A percentile compares a stretch with the other conserved stretches of the same genome.
These are phyloP conservation scores for Erebia ligea DNA, from an alignment of 2,888 invertebrate species.

Conservation along the genomic window DNA sequence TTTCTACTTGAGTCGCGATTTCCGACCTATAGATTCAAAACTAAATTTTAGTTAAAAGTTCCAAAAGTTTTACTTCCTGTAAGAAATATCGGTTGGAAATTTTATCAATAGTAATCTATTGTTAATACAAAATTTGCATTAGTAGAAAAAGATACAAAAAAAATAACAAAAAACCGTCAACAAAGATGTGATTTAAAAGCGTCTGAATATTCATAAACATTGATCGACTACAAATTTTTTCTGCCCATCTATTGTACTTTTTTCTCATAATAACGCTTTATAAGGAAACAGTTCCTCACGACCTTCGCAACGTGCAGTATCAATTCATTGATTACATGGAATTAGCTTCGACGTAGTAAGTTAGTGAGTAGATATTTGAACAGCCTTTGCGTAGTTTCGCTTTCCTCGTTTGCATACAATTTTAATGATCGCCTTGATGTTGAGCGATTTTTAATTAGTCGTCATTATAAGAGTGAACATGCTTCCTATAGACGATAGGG, in stretches of 20 bases:
- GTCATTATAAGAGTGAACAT: not conserved
- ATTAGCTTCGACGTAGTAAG: not conserved
- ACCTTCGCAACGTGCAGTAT: not conserved
- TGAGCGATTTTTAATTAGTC: not conserved
- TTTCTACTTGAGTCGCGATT: too few species aligned
- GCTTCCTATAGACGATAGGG: too few species aligned
- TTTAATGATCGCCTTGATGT: not conserved
- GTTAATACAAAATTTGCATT: too few species aligned
- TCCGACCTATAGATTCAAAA: too few species aligned
- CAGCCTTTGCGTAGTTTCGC: not conserved
- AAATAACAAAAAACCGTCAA: not conserved
- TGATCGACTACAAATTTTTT: not conserved
- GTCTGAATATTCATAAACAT: not conserved
- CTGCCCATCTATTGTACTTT: not conserved
- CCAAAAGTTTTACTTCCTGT: too few species aligned
- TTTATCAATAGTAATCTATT: too few species aligned
- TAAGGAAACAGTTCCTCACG: not conserved
- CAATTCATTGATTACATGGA: not conserved
- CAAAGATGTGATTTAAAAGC: not conserved
- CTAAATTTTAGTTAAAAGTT: too few species aligned
- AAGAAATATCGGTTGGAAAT: too few species aligned
- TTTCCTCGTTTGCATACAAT: not conserved
- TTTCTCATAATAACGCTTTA: not conserved
- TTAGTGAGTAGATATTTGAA: not conserved
- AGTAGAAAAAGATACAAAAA: not conserved